Evolutionary conservation across 2,888 invertebrate species (phyloP), one percentile per base, ranked within the genome.

Genomic region (Drosophila cognata): DNA sequence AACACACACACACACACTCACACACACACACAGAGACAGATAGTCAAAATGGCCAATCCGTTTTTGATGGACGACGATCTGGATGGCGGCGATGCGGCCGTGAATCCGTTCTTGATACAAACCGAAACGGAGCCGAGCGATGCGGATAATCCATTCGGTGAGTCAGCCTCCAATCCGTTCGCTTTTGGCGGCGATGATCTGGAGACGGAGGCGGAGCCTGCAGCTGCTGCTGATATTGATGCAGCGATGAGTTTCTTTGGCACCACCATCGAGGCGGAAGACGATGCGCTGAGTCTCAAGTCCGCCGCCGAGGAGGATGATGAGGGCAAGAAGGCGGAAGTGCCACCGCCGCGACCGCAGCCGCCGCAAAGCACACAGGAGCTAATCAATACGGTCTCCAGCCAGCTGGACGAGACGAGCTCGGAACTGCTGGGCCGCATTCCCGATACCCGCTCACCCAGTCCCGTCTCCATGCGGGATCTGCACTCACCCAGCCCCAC

Each of bases 391-490:
- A 97, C 96, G 38, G 97, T 98, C 1, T 97, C 98, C 43, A 97
- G 97, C 2, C 97, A 97, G 65, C 95, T 98, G 95, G 97, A 98
- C 90, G 97, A 97, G 58, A 97, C 97, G 0, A 97, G 97, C 83
- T 96, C 96, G 5, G 96, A 97, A 90, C 93, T 98, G 61, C 93
- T 98, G 65, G 97, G 97, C 82, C 95, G 97, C 71, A 95, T 97
- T 72, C 97, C 97, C 60, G 97, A 96, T 7, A 97, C 97, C 0
- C 95, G 97, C 79, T 97, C 97, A 1, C 98, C 98, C 0, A 97
- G 97, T 92, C 98, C 98, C 0, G 96, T 97, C 0, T 96, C 97
- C 13, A 96, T 97, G 94, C 94, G 96, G 50, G 96, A 96, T 83
- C 94, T 96, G 13, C 97, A 97, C 91, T 97, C 97, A 0, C 97